Conservation (phyloP, 2,113 vertebrate genomes). For the Cisticola juncidis region DNA sequence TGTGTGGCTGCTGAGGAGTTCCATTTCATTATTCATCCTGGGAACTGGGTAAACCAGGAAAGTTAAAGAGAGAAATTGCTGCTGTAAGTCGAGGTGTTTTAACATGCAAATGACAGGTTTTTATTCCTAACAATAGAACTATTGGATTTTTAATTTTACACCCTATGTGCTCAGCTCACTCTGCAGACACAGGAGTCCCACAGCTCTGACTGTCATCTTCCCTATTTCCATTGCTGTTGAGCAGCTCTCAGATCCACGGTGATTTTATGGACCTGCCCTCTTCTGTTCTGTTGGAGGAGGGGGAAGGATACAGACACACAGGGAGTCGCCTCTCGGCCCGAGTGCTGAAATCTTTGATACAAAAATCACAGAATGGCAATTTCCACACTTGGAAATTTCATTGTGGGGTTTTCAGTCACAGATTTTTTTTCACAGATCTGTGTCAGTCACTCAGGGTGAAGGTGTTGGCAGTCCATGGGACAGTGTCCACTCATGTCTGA, state of each 20-base stretch:
- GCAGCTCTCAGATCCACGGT: background rate
- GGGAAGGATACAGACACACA: background rate
- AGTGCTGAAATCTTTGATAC: fast-evolving
- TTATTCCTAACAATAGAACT: background rate
- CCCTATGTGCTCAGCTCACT: background rate
- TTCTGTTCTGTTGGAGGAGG: background rate
- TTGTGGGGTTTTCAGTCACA: background rate
- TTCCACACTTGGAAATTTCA: background rate
- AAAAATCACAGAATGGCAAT: background rate
- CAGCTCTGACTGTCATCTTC: background rate
- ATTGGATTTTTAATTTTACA: background rate
- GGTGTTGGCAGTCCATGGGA: fast-evolving
- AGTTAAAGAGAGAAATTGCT: background rate
- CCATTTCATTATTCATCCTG: conserved; percentile 45
- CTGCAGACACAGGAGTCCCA: background rate
- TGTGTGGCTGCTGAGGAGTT: conserved; percentile 7
- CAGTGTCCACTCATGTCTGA: fast-evolving
- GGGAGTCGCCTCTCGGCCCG: background rate
- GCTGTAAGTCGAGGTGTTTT: background rate
- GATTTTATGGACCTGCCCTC: conserved; percentile 20
- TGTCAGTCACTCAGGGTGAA: fast-evolving
- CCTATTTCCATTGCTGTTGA: background rate
- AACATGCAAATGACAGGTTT: background rate
- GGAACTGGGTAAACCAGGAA: background rate
- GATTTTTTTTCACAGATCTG: background rate